A percentile compares a stretch with the other conserved stretches of the same genome.
Conservation (phyloP, 1,140 invertebrate genomes). For the Brachionus calyciflorus region DNA sequence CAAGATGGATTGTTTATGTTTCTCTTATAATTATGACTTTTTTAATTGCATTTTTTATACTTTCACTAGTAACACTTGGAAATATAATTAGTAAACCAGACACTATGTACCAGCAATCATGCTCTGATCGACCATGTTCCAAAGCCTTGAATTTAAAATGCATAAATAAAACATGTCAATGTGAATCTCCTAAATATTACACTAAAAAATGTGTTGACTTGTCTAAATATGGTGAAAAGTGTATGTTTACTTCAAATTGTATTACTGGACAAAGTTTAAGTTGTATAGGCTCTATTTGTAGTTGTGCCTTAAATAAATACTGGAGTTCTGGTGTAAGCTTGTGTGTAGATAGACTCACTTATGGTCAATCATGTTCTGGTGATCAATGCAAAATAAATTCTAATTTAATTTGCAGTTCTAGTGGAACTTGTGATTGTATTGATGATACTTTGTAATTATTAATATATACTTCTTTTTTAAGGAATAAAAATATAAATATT, state of each 20-base stretch:
- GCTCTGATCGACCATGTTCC: neutral
- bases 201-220: constrained; percentile 27
- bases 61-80: neutral
- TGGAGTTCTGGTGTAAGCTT: neutral
- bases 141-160: neutral
- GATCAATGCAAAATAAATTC: constrained; percentile 5
- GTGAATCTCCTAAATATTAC: constrained; percentile 29
- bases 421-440: neutral
- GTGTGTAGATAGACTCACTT: constrained; percentile 9
- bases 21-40: neutral
- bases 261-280: neutral
- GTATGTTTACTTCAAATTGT: neutral
- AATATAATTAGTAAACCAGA: neutral
- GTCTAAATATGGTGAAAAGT: constrained; percentile 24
- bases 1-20: constrained; percentile 12
- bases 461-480: neutral
- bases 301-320: neutral
- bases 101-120: neutral
- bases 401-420: neutral
- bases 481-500: neutral
- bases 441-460: neutral
- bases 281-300: neutral
- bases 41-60: neutral
- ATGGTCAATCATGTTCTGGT: neutral
- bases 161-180: neutral